Conservation (phyloP, 1,140 invertebrate genomes). For the Carposina sasakii region DNA sequence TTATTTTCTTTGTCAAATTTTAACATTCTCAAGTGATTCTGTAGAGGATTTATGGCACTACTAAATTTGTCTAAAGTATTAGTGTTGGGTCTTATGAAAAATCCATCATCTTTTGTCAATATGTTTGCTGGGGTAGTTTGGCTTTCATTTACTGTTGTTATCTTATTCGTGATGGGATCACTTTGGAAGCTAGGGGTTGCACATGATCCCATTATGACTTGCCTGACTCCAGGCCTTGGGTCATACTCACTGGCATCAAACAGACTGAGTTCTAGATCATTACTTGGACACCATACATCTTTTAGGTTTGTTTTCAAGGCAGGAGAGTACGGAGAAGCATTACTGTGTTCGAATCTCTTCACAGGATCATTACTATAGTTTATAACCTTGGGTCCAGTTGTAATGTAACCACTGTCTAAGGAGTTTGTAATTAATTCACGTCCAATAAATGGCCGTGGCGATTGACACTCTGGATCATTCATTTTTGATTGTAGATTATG, state of each 20-base stretch:
- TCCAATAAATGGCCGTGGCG: constrained; percentile 50
- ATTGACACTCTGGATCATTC: constrained; percentile 51
- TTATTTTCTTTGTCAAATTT: constrained; percentile 47
- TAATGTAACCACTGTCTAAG: neutral
- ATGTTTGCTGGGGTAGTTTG: constrained; percentile 32
- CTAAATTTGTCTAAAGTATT: constrained; percentile 34
- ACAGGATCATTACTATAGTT: constrained; percentile 42
- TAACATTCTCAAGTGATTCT: constrained; percentile 32
- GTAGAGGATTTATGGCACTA: constrained; percentile 23
- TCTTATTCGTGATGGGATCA: neutral
- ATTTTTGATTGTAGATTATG: too few species aligned
- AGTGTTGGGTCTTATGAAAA: constrained; percentile 50
- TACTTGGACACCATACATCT: constrained; percentile 16
- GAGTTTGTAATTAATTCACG: constrained; percentile 33
- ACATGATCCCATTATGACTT: neutral
- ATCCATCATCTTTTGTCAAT: constrained; percentile 37
- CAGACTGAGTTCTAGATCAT: constrained; percentile 56
- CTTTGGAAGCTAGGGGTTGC: neutral
- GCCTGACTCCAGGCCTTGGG: neutral
- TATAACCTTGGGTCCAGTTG: constrained; percentile 19
- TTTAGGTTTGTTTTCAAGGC: constrained; percentile 36
- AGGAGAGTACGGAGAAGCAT: constrained; percentile 46
- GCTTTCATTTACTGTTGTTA: constrained; percentile 25
- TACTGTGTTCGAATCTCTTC: constrained; percentile 42
- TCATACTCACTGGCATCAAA: constrained; percentile 35